Base-by-base conservation (phyloP, 1,140 invertebrate species). In the Hestina assimilis region DNA sequence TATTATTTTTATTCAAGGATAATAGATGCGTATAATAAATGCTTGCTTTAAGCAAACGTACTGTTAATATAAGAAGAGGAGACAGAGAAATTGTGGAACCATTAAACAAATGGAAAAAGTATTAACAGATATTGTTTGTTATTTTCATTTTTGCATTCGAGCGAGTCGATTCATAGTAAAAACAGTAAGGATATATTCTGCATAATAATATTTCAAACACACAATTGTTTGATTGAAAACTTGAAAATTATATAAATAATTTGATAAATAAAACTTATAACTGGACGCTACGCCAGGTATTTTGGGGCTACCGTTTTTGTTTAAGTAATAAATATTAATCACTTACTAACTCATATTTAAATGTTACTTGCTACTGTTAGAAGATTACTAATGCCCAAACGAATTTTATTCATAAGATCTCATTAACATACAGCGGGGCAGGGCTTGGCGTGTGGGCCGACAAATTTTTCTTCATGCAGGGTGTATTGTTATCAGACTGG, bases 301-400 rank as follows among this genome's bases (percentile, higher is more conserved):
- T 62, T 48, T 33, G 33, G 35, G 35, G 61, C 67, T 66, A 66
- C 66, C 52, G 72, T 69, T 57, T 56, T 69, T 54, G 56, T 59
- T 69, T 62, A 20, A 50, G 66, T 80, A 69, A 83, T 85, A 83
- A 85, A 85, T 82, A 80, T 83, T 81, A 84, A 84, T 87, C 72
- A 77, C 64, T 79, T 41, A 60, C 66, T 79, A 75, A 81, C 43
- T 76, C 71, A 79, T 72, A 75, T 79, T 78, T 82, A 82, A 82
- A 79, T 77, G 72, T 71, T 82, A 71, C 72, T 70, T 69, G 79
- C 83, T 83, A 83, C 83, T 74, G 83, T 81, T 67, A 69, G 54
- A 66, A 69, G 67, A 76, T 77, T 69, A 72, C 58, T 48, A 53
- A 74, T 67, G 68, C 64, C 54, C 64, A 65, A 71, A 75, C 52